Percentiles rank a stretch among this genome's conserved stretches.
These are phyloP conservation scores for Triplophysa tibetana DNA, from an alignment of 2,113 vertebrate genomes.

Conservation along the genomic window DNA sequence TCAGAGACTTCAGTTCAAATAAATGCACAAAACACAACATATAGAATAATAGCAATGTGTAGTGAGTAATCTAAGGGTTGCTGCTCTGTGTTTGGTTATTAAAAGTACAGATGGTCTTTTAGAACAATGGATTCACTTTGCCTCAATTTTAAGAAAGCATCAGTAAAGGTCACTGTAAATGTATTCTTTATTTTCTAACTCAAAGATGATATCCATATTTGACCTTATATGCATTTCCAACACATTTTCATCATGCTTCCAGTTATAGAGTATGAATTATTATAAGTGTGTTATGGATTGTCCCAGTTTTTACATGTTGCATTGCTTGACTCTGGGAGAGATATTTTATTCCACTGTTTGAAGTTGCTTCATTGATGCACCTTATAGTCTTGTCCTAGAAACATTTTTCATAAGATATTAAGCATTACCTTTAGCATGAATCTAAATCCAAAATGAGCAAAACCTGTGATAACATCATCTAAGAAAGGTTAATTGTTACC, in stretches of 20 bases:
- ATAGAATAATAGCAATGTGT: not conserved
- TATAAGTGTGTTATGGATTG: not conserved
- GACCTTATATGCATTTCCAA: too few species aligned
- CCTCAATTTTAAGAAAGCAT: not conserved
- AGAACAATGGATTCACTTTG: not conserved
- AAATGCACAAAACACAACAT: not conserved
- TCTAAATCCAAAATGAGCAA: not conserved
- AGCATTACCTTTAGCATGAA: not conserved
- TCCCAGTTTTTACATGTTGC: not conserved
- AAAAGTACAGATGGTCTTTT: not conserved
- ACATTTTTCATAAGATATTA: too few species aligned
- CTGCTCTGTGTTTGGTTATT: not conserved
- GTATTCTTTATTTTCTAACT: not conserved
- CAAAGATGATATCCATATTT: too few species aligned
- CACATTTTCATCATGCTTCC: too few species aligned
- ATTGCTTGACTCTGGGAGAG: slow-evolving; percentile 1
- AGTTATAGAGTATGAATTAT: slow-evolving; percentile 2
- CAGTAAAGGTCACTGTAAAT: not conserved
- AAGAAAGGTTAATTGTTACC: not conserved
- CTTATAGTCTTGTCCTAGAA: not conserved
- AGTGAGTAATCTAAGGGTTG: not conserved
- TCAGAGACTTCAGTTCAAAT: slow-evolving; percentile 17
- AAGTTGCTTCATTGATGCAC: not conserved
- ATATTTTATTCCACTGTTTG: not conserved
- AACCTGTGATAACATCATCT: not conserved